phyloP scores from a whole-genome alignment of 2,113 vertebrate species.

The Oreochromis aureus region DNA sequence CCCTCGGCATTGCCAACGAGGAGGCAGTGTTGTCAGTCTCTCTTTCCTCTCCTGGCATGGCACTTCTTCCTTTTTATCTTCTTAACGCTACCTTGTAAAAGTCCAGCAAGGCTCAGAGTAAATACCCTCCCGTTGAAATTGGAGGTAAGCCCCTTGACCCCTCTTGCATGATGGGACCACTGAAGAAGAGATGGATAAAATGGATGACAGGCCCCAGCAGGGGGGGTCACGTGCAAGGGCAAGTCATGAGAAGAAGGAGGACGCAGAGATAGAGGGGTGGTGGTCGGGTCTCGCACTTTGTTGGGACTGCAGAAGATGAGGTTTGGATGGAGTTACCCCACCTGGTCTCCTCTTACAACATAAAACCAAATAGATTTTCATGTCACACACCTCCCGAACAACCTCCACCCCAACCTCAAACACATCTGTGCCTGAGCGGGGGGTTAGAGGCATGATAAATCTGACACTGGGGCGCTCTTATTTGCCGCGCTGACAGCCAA shows the following conservation, averaged over 20 bases:
- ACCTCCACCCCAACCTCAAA: neutral
- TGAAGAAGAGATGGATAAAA: constrained; percentile 42
- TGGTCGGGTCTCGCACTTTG: constrained; percentile 25
- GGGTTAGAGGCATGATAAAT: constrained; percentile 43
- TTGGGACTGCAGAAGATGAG: constrained; percentile 37
- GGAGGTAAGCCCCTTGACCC: constrained; percentile 15
- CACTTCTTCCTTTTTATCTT: neutral
- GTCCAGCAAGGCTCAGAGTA: neutral
- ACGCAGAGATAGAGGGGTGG: neutral
- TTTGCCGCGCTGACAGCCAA: constrained; percentile 46
- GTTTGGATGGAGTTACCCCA: constrained; percentile 46
- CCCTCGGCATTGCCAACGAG: constrained; percentile 54
- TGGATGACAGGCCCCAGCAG: constrained; percentile 30
- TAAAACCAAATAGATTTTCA: constrained; percentile 67
- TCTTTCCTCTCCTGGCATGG: neutral
- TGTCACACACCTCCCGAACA: constrained; percentile 30
- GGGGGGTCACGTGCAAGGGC: constrained; percentile 28
- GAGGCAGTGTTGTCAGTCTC: neutral
- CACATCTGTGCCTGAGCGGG: constrained; percentile 25
- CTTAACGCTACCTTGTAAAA: neutral
- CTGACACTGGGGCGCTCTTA: constrained; percentile 20
- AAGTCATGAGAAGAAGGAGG: neutral
- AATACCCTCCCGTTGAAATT: neutral
- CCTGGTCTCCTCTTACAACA: neutral
- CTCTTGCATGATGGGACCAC: neutral